Base-by-base conservation (phyloP, 2,888 invertebrate genomes). In the Nasonia oneida region DNA sequence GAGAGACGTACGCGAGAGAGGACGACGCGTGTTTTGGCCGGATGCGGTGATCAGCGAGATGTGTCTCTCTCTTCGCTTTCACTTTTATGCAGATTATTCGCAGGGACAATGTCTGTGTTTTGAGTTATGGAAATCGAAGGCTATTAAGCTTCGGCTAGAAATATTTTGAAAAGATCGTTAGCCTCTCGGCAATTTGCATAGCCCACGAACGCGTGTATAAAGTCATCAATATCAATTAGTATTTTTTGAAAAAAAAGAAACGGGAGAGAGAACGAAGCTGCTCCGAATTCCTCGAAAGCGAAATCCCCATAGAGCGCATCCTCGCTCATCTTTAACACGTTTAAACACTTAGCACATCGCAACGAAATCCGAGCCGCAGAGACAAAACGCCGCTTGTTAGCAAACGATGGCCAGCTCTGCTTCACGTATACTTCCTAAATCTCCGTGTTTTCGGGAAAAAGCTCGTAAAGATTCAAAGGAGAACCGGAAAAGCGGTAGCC, bases 401-500 rank as follows among this genome's bases (percentile, higher is more conserved):
- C 64, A 71, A 77, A 73, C 47, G 47, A 33, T 42, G 77, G 15
- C 39, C 29, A 29, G 29, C 29, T 73, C 73, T 75, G 80, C n/a
- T 75, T 70, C 67, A 33, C 50, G 67, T 70, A 80, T 80, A 76
- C 70, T 33, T 39, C 50, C 81, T 42, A n/a, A 15, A 10, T 61
- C 39, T 42, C 61, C 14, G n/a, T 77, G 37, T 33, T 53, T 70
- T 77, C 23, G 10, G 29, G 53, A 61, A 67, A 18, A 76, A 70
- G 50, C 53, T 23, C 39, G 37, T 81, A 73, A 57, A 80, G 67
- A 53, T 23, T 23, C 82, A 29, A 37, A n/a, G 14, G 37, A 18
- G 50, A 3, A 50, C 84, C 79, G 84, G 84, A 84, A 84, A 84
- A 80, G 75, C 75, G 74, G 83, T 61, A 47, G 39, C n/a, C 70